Evolutionary conservation across 2,113 vertebrate species (phyloP), one percentile per base, ranked within the genome.

Genomic region (Brachyistius frenatus): DNA sequence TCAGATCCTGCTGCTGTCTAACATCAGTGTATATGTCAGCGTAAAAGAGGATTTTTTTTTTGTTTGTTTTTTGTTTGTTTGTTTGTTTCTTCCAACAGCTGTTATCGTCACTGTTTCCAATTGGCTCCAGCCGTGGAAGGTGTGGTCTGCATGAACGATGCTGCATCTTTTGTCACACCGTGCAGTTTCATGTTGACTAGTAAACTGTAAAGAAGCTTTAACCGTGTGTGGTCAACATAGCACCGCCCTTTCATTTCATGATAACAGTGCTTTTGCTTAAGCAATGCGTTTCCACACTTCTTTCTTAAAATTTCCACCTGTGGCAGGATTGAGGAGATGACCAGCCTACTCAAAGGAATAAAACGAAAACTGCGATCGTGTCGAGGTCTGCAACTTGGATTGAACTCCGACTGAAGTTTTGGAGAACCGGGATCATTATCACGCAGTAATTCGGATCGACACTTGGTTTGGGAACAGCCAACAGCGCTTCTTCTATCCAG

Each of bases 71-170:
- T 23, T 23, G 23, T 23, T 23, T 23, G 1, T 23, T 23, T 23
- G n/a, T n/a, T 23, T 23, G 23, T 49, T 33, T 75, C 46, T n/a
- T 8, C 50, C 49, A 63, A 35, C 76, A 58, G 60, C 81, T 75
- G 66, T 35, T 60, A 41, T 52, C 66, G 37, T 73, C 60, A 37
- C 54, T 62, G 30, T 47, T 57, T 81, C 74, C 46, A 57, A 93
- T 93, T 93, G 89, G 80, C 66, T 52, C 2, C 41, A 69, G 60
- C 35, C 23, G 7, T 4, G 80, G 85, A 87, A 90, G 93, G 92
- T 87, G 93, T 92, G 93, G 92, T 90, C 86, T 78, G 78, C 66
- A 80, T 35, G 62, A 83, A 30, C 5, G 78, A 50, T 55, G 57
- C 74, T 47, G 75, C 50, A 31, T 75, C 86, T 72, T 70, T 78